Evolutionary conservation across 2,113 vertebrate genomes (phyloP).

Genomic region (Saguinus imperator): DNA sequence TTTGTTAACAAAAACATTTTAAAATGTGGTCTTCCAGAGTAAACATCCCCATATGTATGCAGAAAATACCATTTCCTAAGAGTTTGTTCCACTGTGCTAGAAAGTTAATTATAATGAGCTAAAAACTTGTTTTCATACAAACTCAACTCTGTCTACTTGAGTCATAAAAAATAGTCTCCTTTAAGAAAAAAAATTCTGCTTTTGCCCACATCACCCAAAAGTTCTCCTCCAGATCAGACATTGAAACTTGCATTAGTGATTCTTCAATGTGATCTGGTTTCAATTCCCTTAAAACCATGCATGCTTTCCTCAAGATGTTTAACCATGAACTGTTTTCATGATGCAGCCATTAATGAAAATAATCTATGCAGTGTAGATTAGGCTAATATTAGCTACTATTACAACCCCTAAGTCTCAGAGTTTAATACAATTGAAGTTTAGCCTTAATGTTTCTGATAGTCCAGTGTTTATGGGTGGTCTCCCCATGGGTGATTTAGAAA

Average conservation of each 20-base stretch:
- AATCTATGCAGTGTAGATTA: not conserved
- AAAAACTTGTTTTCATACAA: not conserved
- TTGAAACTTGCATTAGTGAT: not conserved
- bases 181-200: not conserved
- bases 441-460: not conserved
- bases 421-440: not conserved
- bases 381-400: not conserved
- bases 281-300: not conserved
- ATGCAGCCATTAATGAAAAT: not conserved
- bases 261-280: not conserved
- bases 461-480: not conserved
- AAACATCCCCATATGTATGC: not conserved
- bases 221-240: not conserved
- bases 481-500: not conserved
- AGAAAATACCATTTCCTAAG: not conserved
- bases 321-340: not conserved
- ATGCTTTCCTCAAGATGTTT: not conserved
- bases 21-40: not conserved
- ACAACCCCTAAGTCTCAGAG: not conserved
- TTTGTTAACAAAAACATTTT: not conserved
- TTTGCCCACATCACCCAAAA: not conserved
- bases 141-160: not conserved
- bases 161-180: not conserved
- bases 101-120: not conserved
- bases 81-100: not conserved